These are phyloP conservation scores for Sebastolobus altivelis DNA, from an alignment of 2,797 vertebrate species.

Conservation along the genomic window DNA sequence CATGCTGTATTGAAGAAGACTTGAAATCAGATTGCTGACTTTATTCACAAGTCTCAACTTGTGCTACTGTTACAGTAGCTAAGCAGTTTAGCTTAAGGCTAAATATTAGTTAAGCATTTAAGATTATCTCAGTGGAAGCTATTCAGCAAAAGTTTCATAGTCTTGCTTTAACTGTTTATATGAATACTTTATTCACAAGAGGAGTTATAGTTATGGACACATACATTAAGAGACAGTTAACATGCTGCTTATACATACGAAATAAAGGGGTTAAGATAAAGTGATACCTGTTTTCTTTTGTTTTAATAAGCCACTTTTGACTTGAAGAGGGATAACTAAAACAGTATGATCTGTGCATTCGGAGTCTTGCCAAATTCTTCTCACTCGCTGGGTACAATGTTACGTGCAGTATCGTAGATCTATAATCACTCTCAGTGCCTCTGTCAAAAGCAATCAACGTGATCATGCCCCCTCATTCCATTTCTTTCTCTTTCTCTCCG, in stretches of 20 bases:
- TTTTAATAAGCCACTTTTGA: conserved; percentile 25
- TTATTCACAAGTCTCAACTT: too few relatives aligned
- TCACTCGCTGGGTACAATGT: conserved; percentile 36
- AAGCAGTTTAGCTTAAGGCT: too few relatives aligned
- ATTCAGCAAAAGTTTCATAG: not conserved
- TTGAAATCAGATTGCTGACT: too few relatives aligned
- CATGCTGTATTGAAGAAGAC: too few relatives aligned
- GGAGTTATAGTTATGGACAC: not conserved
- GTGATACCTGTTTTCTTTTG: not conserved
- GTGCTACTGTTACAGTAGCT: too few relatives aligned
- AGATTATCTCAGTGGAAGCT: not conserved
- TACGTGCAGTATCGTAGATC: conserved; percentile 30
- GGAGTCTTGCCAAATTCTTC: conserved; percentile 44
- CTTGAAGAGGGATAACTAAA: conserved; percentile 42
- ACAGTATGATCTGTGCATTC: conserved; percentile 22
- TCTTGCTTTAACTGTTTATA: not conserved
- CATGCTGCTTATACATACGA: not conserved
- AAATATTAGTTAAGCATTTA: not conserved
- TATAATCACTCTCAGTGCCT: conserved; percentile 62
- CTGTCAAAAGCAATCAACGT: conserved; percentile 52
- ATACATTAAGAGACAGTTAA: not conserved
- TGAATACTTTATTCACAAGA: not conserved
- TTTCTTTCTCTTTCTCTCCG: conserved; percentile 17
- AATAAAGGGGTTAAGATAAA: not conserved
- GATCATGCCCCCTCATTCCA: not conserved